Conservation (phyloP, 2,888 invertebrate genomes). For the Phyllotreta striolata region DNA sequence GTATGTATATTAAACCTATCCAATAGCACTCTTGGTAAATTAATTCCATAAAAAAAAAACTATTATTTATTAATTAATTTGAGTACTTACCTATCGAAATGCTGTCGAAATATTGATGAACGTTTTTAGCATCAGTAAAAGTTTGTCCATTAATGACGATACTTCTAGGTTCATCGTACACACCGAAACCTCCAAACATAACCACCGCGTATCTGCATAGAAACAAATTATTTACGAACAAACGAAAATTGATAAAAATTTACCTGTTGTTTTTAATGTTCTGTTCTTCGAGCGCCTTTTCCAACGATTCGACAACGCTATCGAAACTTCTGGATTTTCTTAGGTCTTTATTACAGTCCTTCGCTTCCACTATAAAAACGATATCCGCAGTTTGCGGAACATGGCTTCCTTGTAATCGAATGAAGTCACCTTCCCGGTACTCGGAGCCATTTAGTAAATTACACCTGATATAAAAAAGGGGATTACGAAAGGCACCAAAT, state of each 20-base stretch:
- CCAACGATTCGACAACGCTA: conserved; percentile 70
- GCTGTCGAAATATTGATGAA: conserved; percentile 73
- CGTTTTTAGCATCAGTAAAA: conserved; percentile 71
- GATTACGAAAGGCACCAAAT: conserved; percentile 34
- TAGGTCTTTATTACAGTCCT: conserved; percentile 79
- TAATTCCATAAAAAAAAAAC: no score
- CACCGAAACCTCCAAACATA: conserved; percentile 81
- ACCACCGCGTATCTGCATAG: conserved; percentile 77
- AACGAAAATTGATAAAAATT: conserved; percentile 30
- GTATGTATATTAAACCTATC: background rate
- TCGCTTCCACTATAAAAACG: conserved; percentile 89
- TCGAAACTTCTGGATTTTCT: conserved; percentile 73
- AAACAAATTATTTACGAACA: background rate
- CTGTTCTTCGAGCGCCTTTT: conserved; percentile 72
- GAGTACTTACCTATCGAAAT: conserved; percentile 68
- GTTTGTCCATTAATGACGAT: conserved; percentile 75
- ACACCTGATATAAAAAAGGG: conserved; percentile 65
- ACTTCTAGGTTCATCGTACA: conserved; percentile 76
- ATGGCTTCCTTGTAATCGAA: conserved; percentile 66
- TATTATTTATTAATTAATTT: background rate
- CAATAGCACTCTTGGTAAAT: background rate
- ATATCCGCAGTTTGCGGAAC: conserved; percentile 80
- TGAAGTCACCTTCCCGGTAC: conserved; percentile 79
- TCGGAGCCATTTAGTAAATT: conserved; percentile 71
- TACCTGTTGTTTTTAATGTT: conserved; percentile 74